Evolutionary conservation across 2,888 invertebrate species (phyloP).

Genomic region (Dorcus hopei): DNA sequence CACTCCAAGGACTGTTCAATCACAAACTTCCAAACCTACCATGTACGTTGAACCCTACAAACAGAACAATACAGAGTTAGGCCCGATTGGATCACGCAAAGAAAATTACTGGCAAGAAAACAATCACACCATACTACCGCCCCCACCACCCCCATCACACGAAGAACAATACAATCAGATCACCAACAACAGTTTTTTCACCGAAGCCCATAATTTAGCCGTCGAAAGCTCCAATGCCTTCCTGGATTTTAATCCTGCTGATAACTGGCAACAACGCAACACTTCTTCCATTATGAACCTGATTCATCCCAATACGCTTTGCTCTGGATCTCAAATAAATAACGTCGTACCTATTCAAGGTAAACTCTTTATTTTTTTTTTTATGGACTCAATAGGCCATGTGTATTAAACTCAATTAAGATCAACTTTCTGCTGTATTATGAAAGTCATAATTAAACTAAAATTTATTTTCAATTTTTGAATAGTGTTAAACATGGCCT

Average conservation of each 20-base stretch:
- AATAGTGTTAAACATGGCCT: too few relatives aligned
- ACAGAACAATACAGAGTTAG: slow-evolving; percentile 41
- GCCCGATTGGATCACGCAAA: slow-evolving; percentile 51
- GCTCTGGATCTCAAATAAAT: slow-evolving; percentile 3
- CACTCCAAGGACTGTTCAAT: slow-evolving; percentile 26
- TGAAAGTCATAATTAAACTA: too few relatives aligned
- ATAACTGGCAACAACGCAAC: slow-evolving; percentile 20
- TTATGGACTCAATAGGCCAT: too few relatives aligned
- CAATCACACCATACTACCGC: slow-evolving; percentile 5
- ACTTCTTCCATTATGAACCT: slow-evolving; percentile 25
- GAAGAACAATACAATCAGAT: slow-evolving; percentile 22
- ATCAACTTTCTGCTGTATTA: too few relatives aligned
- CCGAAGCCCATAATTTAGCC: slow-evolving; percentile 33
- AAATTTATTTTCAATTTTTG: too few relatives aligned
- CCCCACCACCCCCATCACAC: slow-evolving; percentile 2
- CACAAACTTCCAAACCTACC: slow-evolving; percentile 39
- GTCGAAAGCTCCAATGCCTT: slow-evolving; percentile 32
- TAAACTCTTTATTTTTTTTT: neutral
- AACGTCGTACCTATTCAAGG: slow-evolving; percentile 8
- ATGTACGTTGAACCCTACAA: slow-evolving; percentile 46
- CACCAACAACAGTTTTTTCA: slow-evolving; percentile 36
- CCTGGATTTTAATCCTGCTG: slow-evolving; percentile 27
- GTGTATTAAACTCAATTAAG: too few relatives aligned
- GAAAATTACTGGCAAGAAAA: slow-evolving; percentile 31
- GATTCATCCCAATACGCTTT: slow-evolving; percentile 16